Base-by-base conservation (phyloP, 2,797 vertebrate genomes). In the Decapterus maruadsi region DNA sequence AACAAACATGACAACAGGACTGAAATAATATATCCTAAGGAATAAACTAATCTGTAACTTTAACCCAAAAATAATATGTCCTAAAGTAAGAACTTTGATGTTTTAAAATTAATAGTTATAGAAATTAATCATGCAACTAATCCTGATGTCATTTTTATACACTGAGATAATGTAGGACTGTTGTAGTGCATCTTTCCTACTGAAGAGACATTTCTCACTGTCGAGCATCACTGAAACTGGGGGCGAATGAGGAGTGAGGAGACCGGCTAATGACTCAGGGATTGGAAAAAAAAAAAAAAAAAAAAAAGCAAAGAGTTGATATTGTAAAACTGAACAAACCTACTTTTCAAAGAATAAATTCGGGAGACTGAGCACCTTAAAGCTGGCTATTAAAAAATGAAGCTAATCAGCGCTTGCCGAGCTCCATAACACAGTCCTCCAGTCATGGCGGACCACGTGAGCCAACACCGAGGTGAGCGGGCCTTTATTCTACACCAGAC, bases 401-500 rank as follows among this genome's bases (percentile, higher is more conserved):
- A 71, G 64, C n/a, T 46, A 63, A 69, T 80, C 60, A 65, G 43
- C 55, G 58, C 34, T 60, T 34, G 20, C 56, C 0, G 0, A 53
- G 42, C 46, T 64, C 17, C 26, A n/a, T 13, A 29, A 66, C 68
- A 46, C 50, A 65, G 3, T 60, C 42, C 3, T 54, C 26, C 10
- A 53, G 59, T 82, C 29, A 19, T 45, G 22, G 26, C 63, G 63
- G 59, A 34, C 20, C 4, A 1, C 2, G 45, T 51, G 66, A 63
- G 80, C 72, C 13, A 61, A 65, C 68, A 68, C 45, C 57, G 62
- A 75, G 75, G 87, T 82, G 78, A 74, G 54, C 11, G 7, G n/a
- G 62, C 61, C 26, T 72, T 81, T 73, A 80, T 84, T 79, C 65
- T 64, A 13, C 70, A 82, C 75, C 62, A 85, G 48, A 45, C 73